Evolutionary conservation across 2,888 invertebrate species (phyloP), one percentile per base, ranked within the genome.

Genomic region (Patella depressa): DNA sequence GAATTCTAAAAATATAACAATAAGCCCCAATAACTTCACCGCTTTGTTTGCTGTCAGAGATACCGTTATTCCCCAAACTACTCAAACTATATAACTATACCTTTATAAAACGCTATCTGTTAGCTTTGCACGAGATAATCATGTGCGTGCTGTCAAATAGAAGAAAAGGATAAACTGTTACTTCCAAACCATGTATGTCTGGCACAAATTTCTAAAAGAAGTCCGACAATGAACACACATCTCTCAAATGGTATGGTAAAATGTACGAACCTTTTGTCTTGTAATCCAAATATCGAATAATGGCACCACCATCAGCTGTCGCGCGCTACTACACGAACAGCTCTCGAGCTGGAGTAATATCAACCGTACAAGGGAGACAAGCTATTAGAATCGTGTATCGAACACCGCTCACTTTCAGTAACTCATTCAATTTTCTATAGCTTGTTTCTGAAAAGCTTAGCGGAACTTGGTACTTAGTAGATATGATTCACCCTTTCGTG

Each of bases 241-340:
- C 45, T 45, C 45, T 45, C 45, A 45, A 45, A 45, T 45, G 45
- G 45, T 45, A 45, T 45, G 45, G 45, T 45, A 45, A 45, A 45
- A 45, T 45, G 45, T 45, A 45, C 45, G 45, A 45, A 45, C 45
- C 45, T 14, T 65, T 65, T 65, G 65, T 65, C 65, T 65, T 65
- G 65, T 65, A 65, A 65, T 65, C 65, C 65, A 65, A 65, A 65
- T 65, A 65, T 65, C 65, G 65, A 65, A 65, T 65, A 24, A 65
- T 11, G 24, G 65, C 65, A 24, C 19, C 24, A 65, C 65, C 19
- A 65, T 65, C 65, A 65, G 65, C 65, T 65, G 65, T 65, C 65
- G 65, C 24, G 65, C 65, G 19, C 19, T 65, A 45, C 45, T 45
- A 45, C 45, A 45, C 45, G 45, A 45, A 45, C 45, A 7, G 45